A percentile compares a stretch with the other conserved stretches of the same genome.
These are phyloP conservation scores for Cephus pygmeus DNA, from an alignment of 2,888 invertebrate genomes.

Conservation along the genomic window DNA sequence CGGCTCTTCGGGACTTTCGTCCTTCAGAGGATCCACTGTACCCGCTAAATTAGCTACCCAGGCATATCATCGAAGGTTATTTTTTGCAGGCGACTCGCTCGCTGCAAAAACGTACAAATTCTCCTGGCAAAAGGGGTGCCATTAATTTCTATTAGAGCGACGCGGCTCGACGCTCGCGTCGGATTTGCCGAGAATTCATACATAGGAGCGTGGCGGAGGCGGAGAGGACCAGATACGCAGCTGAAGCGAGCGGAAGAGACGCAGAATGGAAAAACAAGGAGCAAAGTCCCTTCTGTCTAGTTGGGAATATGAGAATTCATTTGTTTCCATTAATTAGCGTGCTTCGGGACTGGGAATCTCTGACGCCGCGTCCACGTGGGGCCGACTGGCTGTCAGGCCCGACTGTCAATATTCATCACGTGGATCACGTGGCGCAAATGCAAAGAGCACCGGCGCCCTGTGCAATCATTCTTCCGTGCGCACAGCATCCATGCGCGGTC, in stretches of 20 bases:
- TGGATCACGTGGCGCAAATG: background rate
- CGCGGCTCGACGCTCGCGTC: conserved; percentile 29
- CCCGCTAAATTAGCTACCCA: conserved; percentile 7
- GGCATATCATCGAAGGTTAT: background rate
- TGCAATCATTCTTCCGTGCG: background rate
- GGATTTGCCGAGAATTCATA: conserved; percentile 23
- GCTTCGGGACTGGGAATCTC: background rate
- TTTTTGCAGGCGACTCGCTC: conserved; percentile 2
- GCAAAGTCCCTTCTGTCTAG: conserved; percentile 16
- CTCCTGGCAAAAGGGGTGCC: conserved; percentile 30
- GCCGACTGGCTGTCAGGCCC: too few species aligned
- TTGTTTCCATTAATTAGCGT: conserved; percentile 43
- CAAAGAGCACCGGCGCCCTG: background rate
- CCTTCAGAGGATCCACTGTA: conserved; percentile 13
- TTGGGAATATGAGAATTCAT: conserved; percentile 36
- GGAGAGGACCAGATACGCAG: too few species aligned
- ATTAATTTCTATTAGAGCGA: conserved; percentile 46
- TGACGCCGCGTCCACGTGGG: background rate
- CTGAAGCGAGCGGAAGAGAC: background rate
- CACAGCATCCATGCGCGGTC: background rate
- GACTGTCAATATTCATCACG: background rate
- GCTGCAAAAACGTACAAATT: conserved; percentile 31
- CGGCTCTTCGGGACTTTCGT: conserved; percentile 5
- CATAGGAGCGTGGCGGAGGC: background rate
- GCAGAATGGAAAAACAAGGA: background rate